Base-by-base conservation (phyloP, 2,888 invertebrate species). In the Axea sp. region DNA sequence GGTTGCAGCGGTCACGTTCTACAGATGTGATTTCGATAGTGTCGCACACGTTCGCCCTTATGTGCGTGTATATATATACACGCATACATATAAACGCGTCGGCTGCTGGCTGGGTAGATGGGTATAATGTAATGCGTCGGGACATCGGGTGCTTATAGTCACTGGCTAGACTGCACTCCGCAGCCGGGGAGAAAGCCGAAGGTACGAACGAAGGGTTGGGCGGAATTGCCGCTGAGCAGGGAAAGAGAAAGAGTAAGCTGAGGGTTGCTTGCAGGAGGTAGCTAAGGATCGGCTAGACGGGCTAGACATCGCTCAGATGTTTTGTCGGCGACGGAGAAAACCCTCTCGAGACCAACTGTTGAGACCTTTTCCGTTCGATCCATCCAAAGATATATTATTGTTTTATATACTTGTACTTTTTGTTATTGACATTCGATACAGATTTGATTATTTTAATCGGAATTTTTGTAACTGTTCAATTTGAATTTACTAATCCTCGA, bases 131-230 rank as follows among this genome's bases (percentile, higher is more conserved):
- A 81, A 76, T 77, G 75, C 75, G 64, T 72, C 77, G 80, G 77
- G 77, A 77, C 60, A 69, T 73, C 49, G 74, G 71, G 68, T 57
- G 80, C 80, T 82, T 84, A 82, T 83, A 83, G 83, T 79, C 74
- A 78, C 78, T 79, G 86, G 86, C 84, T 84, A 85, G 82, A 84
- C 85, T 84, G 82, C 83, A 83, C 82, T 82, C 81, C 80, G 81
- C 78, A 78, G 79, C 79, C 67, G 75, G 68, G 77, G 88, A 84
- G 77, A 64, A 80, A 65, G 71, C 73, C 77, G 81, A 78, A 77
- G 78, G 77, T 73, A 76, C 49, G 80, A 78, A 19, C 28, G 60
- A 51, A 78, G 80, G 79, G 80, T 81, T 80, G 76, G 77, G 76
- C 72, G 77, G 80, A 14, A 55, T 49, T 39, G 67, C 37, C 45